Base-by-base conservation (phyloP, 2,113 vertebrate species). In the Vulpes lagopus region DNA sequence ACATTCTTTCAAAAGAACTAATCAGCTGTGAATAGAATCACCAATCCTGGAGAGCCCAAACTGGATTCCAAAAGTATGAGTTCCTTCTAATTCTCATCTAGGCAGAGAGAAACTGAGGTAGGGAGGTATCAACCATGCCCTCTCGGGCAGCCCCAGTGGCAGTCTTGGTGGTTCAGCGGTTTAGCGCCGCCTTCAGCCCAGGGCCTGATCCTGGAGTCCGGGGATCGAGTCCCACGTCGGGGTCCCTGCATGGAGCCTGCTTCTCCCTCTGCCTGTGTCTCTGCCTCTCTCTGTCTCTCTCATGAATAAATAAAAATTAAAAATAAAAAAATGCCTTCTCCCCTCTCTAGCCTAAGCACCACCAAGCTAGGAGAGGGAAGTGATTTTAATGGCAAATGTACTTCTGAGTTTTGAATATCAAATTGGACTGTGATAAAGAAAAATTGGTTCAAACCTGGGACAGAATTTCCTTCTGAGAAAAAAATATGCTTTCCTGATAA, bases 401-500 rank as follows among this genome's bases (percentile, higher is more conserved):
- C 43, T 93, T 91, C 43, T 67, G 30, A 57, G 16, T 69, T 92
- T 94, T 89, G 49, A 81, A 82, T 94, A 89, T 78, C 22, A 83
- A 95, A 76, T 80, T 91, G n/a, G 35, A 82, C 22, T 30, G 20
- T 91, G 83, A 89, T 92, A 69, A 94, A 91, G 59, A 81, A 86
- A 96, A 97, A 84, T 35, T 55, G 16, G 9, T 59, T 65, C 59
- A 95, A 93, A 93, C 55, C 10, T 78, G 49, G 74, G 49, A 49
- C 16, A 79, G 67, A 82, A 78, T 93, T 35, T 89, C 59, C 55
- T 90, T 83, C 62, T 81, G 49, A 43, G 32, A 90, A 93, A 74
- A 74, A 95, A 92, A 67, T 20, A 83, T 30, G 22, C 60, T 19
- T 96, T 94, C 80, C 30, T 87, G 62, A 87, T 93, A 96, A 83